Conservation (phyloP, 2,113 vertebrate genomes). For the Pachycephala philippinensis region DNA sequence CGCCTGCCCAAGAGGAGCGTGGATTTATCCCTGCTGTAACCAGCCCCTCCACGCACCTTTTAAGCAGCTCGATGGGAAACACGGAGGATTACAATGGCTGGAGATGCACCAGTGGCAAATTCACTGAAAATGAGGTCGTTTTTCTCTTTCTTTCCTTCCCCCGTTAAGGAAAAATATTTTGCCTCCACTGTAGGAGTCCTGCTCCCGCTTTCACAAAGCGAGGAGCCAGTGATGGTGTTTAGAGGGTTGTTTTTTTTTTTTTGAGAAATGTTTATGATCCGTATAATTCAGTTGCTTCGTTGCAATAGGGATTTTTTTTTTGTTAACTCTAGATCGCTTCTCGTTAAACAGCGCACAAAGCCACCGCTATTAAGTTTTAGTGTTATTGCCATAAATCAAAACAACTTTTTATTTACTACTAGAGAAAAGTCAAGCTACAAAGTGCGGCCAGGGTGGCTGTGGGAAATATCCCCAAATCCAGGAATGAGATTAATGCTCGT, state of each 20-base stretch:
- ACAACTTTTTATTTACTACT: slow-evolving; percentile 74
- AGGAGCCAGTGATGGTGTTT: background rate
- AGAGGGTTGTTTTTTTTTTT: background rate
- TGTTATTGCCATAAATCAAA: slow-evolving; percentile 78
- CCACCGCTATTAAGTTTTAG: slow-evolving; percentile 75
- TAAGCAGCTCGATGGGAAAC: background rate
- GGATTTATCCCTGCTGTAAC: slow-evolving; percentile 65
- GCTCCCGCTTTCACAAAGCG: background rate
- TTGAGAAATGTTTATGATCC: slow-evolving; percentile 69
- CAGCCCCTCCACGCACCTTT: slow-evolving; percentile 18
- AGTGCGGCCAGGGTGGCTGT: slow-evolving; percentile 17
- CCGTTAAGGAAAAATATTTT: slow-evolving; percentile 4
- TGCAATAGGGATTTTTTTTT: slow-evolving; percentile 57
- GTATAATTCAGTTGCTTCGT: slow-evolving; percentile 61
- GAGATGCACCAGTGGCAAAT: background rate
- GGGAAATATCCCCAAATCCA: slow-evolving; percentile 50
- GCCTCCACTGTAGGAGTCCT: background rate
- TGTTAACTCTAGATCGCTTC: slow-evolving; percentile 61
- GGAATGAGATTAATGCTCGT: slow-evolving; percentile 56
- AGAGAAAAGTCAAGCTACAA: slow-evolving; percentile 25
- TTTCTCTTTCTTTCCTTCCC: background rate
- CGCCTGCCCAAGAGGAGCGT: slow-evolving; percentile 58
- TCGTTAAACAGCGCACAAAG: slow-evolving; percentile 62
- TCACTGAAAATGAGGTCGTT: background rate
- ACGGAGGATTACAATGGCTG: background rate